Percentiles rank a stretch among this genome's conserved stretches.
Evolutionary conservation across 2,888 invertebrate species (phyloP).

Genomic region (Nephrotoma appendiculata): DNA sequence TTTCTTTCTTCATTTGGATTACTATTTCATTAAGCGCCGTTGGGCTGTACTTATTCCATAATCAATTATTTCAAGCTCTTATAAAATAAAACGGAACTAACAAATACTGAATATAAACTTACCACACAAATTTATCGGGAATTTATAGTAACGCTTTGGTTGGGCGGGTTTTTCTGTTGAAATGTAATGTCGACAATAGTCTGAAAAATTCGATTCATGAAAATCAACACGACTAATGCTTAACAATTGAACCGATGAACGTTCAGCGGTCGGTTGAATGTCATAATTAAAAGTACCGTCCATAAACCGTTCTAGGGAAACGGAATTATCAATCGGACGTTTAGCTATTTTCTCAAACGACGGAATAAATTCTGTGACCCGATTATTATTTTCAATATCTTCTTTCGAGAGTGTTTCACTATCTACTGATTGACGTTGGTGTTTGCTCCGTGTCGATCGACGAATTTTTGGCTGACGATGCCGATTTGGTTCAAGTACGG

Average conservation of each 20-base stretch:
- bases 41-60: too few relatives aligned
- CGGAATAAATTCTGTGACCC: not conserved
- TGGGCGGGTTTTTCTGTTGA: slow-evolving; percentile 24
- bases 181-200: slow-evolving; percentile 27
- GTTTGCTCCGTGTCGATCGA: slow-evolving; percentile 29
- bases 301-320: slow-evolving; percentile 1
- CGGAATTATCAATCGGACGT: slow-evolving; percentile 5
- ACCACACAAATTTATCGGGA: slow-evolving; percentile 27
- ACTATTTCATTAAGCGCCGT: too few relatives aligned
- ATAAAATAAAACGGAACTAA: too few relatives aligned
- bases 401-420: slow-evolving; percentile 5
- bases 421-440: not conserved
- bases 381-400: not conserved
- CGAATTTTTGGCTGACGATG: slow-evolving; percentile 40
- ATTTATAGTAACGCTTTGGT: slow-evolving; percentile 31
- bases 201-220: slow-evolving; percentile 25
- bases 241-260: slow-evolving; percentile 17
- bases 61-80: too few relatives aligned
- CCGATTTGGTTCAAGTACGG: slow-evolving; percentile 23
- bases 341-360: slow-evolving; percentile 4
- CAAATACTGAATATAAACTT: slow-evolving; percentile 10
- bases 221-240: slow-evolving; percentile 24
- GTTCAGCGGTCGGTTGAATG: not conserved
- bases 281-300: not conserved
- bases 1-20: too few relatives aligned